Percentiles rank a stretch among this genome's conserved stretches.
These are phyloP conservation scores for Hyles euphorbiae DNA, from an alignment of 1,140 invertebrate species.

Conservation along the genomic window DNA sequence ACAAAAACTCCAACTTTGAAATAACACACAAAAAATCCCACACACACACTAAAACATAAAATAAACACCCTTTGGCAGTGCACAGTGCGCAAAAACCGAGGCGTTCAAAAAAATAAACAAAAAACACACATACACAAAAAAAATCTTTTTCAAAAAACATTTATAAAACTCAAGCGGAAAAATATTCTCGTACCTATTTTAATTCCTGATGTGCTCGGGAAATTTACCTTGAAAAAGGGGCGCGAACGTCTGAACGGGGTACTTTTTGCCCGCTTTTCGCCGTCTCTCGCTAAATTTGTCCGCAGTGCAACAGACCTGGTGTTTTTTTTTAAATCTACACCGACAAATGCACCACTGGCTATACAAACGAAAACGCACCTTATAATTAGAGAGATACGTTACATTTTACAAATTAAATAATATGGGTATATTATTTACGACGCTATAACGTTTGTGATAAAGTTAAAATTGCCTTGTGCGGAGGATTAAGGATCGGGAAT, in stretches of 20 bases:
- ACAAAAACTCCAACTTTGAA: too few relatives aligned
- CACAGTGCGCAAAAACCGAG: too few relatives aligned
- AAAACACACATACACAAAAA: background rate
- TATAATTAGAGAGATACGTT: constrained; percentile 16
- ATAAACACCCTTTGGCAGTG: too few relatives aligned
- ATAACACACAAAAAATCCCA: too few relatives aligned
- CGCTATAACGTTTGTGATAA: constrained; percentile 4
- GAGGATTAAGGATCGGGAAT: constrained; percentile 24
- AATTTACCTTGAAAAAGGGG: constrained; percentile 36
- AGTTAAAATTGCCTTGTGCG: constrained; percentile 17
- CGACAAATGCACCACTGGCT: constrained; percentile 18
- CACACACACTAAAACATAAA: too few relatives aligned
- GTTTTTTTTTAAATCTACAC: constrained; percentile 23
- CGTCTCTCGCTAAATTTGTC: constrained; percentile 52
- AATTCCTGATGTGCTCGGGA: constrained; percentile 21
- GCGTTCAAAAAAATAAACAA: background rate
- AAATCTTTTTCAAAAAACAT: constrained; percentile 3
- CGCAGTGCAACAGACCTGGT: constrained; percentile 29
- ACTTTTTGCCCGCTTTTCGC: constrained; percentile 29
- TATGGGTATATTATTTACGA: too few relatives aligned
- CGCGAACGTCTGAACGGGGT: constrained; percentile 25
- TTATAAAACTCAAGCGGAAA: constrained; percentile 6
- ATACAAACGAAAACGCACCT: constrained; percentile 17
- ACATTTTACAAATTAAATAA: background rate
- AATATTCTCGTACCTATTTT: constrained; percentile 16